These are phyloP conservation scores for Schizopygopsis pylzovi DNA, from an alignment of 2,797 vertebrate genomes.

Conservation along the genomic window DNA sequence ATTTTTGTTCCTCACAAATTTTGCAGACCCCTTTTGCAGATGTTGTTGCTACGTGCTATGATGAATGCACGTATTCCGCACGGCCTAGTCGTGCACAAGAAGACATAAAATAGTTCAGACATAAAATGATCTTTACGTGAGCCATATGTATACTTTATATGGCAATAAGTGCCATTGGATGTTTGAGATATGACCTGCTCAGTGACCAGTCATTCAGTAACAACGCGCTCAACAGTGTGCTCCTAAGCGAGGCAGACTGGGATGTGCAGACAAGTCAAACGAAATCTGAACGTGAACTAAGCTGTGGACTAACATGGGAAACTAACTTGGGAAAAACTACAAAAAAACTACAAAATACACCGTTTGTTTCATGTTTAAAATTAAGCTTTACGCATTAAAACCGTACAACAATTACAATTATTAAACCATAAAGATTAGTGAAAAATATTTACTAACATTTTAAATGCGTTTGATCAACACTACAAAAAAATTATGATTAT, in stretches of 20 bases:
- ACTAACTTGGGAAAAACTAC: no score
- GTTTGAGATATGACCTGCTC: conserved; percentile 74
- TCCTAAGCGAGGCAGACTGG: neutral
- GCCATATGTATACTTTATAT: conserved; percentile 60
- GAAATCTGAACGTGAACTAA: conserved; percentile 22
- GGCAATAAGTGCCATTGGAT: conserved; percentile 60
- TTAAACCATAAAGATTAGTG: neutral
- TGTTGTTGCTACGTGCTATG: no score
- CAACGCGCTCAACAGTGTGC: conserved; percentile 16
- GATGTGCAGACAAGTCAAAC: conserved; percentile 2
- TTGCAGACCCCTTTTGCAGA: neutral
- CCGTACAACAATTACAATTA: neutral
- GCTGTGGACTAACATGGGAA: neutral
- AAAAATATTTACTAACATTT: neutral
- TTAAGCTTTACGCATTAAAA: neutral
- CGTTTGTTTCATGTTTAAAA: neutral
- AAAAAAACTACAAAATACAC: no score
- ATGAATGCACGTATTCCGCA: neutral
- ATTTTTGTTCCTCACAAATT: neutral
- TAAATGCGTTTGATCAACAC: neutral
- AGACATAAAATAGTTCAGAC: conserved; percentile 59
- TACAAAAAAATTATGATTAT: neutral
- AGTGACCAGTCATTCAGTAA: conserved; percentile 56
- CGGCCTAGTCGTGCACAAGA: conserved; percentile 59
- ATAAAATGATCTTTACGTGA: conserved; percentile 59